A percentile compares a stretch with the other conserved stretches of the same genome.
Conservation (phyloP, 2,888 invertebrate species). For the Melangyna quadrimaculata region DNA sequence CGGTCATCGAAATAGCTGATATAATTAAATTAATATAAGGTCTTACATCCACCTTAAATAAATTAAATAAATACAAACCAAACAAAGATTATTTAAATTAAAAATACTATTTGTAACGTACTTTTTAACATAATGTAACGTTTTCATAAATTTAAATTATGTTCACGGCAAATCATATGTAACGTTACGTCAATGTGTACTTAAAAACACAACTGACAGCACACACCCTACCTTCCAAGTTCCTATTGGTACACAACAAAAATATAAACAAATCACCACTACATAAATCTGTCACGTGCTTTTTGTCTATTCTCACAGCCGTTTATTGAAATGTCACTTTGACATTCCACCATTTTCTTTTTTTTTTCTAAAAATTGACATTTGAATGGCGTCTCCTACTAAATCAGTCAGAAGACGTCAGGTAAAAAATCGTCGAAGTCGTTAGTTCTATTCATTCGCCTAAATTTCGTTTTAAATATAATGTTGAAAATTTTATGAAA, state of each 20-base stretch:
- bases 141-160: neutral
- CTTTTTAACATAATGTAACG: neutral
- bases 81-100: neutral
- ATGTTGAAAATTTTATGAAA: constrained; percentile 59
- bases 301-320: constrained; percentile 46
- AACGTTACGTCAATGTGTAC: neutral
- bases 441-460: neutral
- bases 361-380: constrained; percentile 41
- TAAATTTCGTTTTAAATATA: constrained; percentile 17
- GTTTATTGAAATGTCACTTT: constrained; percentile 29
- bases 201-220: neutral
- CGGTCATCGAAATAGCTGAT: too few relatives aligned
- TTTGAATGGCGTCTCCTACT: constrained; percentile 53
- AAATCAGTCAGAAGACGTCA: neutral
- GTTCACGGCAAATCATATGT: neutral
- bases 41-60: too few relatives aligned
- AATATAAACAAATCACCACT: constrained; percentile 64
- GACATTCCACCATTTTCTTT: constrained; percentile 63
- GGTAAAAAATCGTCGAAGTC: constrained; percentile 24
- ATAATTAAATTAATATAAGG: too few relatives aligned
- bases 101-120: neutral
- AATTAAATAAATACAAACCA: too few relatives aligned
- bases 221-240: neutral
- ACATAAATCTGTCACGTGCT: constrained; percentile 69
- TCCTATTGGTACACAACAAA: constrained; percentile 23